Evolutionary conservation across 1,140 invertebrate genomes (phyloP).

Genomic region (Drosophila equinoxialis): DNA sequence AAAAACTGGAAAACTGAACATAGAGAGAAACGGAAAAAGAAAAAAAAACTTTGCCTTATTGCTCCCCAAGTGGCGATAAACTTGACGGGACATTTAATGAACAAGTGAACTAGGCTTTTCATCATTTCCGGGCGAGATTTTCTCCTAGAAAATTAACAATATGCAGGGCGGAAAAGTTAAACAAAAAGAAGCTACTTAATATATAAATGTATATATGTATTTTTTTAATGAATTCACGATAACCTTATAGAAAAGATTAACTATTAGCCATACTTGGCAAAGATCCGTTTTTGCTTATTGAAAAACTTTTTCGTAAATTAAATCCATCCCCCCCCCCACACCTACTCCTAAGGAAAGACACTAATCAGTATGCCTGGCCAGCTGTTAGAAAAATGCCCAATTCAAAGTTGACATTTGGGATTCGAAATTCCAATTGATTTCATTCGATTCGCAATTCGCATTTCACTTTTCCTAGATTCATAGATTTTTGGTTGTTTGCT

Average conservation of each 20-base stretch:
- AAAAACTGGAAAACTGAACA: not conserved
- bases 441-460: constrained; percentile 51
- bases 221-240: not conserved
- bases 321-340: not conserved
- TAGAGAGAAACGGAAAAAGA: constrained; percentile 5
- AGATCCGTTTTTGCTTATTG: not conserved
- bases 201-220: not conserved
- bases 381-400: constrained; percentile 47
- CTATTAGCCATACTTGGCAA: too few relatives aligned
- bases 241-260: too few relatives aligned
- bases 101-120: constrained; percentile 51
- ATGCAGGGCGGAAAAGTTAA: not conserved
- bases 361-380: constrained; percentile 54
- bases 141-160: not conserved
- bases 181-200: not conserved
- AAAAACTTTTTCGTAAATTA: not conserved
- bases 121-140: constrained; percentile 47
- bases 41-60: constrained; percentile 58
- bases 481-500: not conserved
- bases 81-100: constrained; percentile 57
- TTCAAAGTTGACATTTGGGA: constrained; percentile 24
- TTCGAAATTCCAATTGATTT: constrained; percentile 45
- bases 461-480: constrained; percentile 3
- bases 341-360: not conserved
- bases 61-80: constrained; percentile 74